Evolutionary conservation across 1,140 invertebrate species (phyloP).

Genomic region (Heliconius hermathena): DNA sequence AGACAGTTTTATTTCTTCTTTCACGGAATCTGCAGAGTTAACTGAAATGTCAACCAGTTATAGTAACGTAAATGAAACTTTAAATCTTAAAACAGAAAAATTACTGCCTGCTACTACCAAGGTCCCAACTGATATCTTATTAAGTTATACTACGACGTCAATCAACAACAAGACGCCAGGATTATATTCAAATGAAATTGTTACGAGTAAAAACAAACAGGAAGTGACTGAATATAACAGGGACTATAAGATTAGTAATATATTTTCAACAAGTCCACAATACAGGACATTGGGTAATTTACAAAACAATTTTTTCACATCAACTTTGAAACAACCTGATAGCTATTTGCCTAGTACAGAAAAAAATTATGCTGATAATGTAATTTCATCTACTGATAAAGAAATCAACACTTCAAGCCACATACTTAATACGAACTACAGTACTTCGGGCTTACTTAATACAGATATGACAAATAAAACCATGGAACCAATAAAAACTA

Average conservation of each 20-base stretch:
- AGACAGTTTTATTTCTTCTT: not conserved
- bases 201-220: not conserved
- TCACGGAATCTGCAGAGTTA: not conserved
- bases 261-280: not conserved
- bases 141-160: not conserved
- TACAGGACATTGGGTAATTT: not conserved
- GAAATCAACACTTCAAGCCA: not conserved
- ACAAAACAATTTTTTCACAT: not conserved
- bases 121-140: not conserved
- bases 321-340: not conserved
- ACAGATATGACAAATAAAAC: not conserved
- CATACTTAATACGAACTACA: not conserved
- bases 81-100: not conserved
- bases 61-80: not conserved
- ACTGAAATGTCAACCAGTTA: not conserved
- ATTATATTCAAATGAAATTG: not conserved
- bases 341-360: not conserved
- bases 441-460: not conserved
- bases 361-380: not conserved
- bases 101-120: not conserved
- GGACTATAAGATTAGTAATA: not conserved
- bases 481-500: not conserved
- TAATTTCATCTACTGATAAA: not conserved
- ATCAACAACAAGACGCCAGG: not conserved
- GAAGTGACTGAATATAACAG: not conserved